Percentiles rank a stretch among this genome's conserved stretches.
Conservation (phyloP, 2,113 vertebrate species). For the Morone chrysops region DNA sequence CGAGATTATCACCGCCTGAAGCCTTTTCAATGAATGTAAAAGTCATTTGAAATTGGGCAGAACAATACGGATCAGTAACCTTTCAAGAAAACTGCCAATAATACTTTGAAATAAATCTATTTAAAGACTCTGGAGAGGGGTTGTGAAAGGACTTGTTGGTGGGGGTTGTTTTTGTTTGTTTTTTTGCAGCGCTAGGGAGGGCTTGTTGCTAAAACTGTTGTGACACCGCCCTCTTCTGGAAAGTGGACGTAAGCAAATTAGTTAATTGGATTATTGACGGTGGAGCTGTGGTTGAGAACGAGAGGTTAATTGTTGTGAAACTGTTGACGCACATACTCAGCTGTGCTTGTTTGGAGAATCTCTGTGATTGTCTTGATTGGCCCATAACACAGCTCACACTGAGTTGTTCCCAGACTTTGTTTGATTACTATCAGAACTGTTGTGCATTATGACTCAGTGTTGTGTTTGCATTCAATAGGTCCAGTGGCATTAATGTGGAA, state of each 20-base stretch:
- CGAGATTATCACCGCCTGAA: neutral
- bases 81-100: neutral
- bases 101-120: neutral
- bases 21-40: neutral
- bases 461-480: neutral
- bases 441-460: neutral
- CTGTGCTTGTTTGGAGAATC: neutral
- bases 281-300: neutral
- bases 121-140: neutral
- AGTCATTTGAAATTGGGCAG: neutral
- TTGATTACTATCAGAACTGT: neutral
- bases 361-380: neutral
- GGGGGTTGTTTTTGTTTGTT: neutral
- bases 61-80: neutral
- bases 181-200: neutral
- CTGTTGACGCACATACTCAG: neutral
- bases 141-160: neutral
- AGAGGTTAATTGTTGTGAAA: conserved; percentile 13
- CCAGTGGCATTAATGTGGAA: conserved; percentile 7
- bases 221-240: conserved; percentile 83
- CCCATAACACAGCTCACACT: neutral
- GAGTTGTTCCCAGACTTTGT: neutral
- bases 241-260: conserved; percentile 59
- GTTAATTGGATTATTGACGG: conserved; percentile 68
- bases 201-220: conserved; percentile 61